phyloP scores from a whole-genome alignment of 2,797 vertebrate genomes.

The Sebastiscus tertius region DNA sequence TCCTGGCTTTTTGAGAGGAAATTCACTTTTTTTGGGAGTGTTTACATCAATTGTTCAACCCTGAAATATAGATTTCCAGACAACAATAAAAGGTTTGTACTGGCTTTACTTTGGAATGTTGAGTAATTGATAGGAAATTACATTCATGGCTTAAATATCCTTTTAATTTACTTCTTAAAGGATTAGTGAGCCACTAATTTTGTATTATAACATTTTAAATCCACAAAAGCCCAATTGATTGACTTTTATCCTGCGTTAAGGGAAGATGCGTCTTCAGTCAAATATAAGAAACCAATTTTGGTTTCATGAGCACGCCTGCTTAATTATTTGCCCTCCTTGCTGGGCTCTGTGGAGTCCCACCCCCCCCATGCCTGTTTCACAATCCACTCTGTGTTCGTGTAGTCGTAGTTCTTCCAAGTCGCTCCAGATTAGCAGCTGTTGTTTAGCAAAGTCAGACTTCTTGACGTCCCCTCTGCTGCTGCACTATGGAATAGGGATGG shows the following conservation, averaged over 20 bases:
- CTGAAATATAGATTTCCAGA: neutral
- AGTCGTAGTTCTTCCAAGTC: neutral
- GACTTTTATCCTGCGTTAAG: neutral
- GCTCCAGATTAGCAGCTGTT: neutral
- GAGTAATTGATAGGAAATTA: neutral
- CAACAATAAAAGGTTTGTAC: neutral
- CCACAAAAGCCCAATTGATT: neutral
- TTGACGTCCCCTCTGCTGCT: neutral
- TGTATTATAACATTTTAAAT: neutral
- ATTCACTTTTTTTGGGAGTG: neutral
- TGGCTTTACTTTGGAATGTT: neutral
- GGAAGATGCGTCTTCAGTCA: neutral
- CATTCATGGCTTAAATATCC: neutral
- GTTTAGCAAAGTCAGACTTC: neutral
- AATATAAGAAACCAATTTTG: neutral
- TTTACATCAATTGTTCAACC: neutral
- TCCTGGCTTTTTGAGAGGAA: neutral
- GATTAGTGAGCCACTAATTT: neutral
- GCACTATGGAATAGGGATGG: conserved; percentile 2
- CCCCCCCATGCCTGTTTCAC: neutral
- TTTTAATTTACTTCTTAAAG: neutral
- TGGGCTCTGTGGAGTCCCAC: neutral
- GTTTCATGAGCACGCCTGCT: neutral
- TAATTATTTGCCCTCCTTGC: neutral
- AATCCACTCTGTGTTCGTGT: neutral